Base-by-base conservation (phyloP, 2,797 vertebrate species). In the Pteropus rufus region DNA sequence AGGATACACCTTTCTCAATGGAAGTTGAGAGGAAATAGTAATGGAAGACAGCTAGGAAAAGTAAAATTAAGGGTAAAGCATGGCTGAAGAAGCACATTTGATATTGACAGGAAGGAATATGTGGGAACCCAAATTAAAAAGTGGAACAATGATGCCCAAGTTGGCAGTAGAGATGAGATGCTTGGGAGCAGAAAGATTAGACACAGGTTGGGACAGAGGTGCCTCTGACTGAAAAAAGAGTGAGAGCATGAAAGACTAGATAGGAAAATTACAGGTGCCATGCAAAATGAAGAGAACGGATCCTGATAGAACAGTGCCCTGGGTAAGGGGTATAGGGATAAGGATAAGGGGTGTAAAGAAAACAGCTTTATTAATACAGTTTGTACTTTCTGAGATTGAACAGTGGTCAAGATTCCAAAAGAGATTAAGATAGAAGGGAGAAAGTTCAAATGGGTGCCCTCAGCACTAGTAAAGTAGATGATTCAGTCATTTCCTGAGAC, bases 341-440 rank as follows among this genome's bases (percentile, higher is more conserved):
- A 9, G 3, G 7, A 10, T 34, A 14, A 34, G 0, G 10, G 5
- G 6, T 24, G 1, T 12, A 14, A 36, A 46, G 4, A 62, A 10
- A 15, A 54, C 11, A 73, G 24, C 46, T 46, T 79, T 60, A 58
- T 39, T 46, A n/a, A 4, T 36, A n/a, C 8, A 65, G 29, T 23
- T 15, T 60, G 31, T 2, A 72, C 10, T 73, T 80, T 62, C 36
- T 1, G 24, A 60, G 24, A 49, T 24, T n/a, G 29, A 89, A 16
- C n/a, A 85, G 87, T 10, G 15, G 1, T 81, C 29, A 81, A 3
- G 34, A 26, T 60, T 70, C 23, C 24, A 75, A 84, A 18, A 46
- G 1, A 91, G 31, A 49, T 31, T 85, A 41, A 34, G 10, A 41
- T 64, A 14, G 29, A 44, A 8, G 62, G 26, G 36, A 49, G 79